phyloP scores from a whole-genome alignment of 2,113 vertebrate genomes.

The Dissostichus mawsoni region DNA sequence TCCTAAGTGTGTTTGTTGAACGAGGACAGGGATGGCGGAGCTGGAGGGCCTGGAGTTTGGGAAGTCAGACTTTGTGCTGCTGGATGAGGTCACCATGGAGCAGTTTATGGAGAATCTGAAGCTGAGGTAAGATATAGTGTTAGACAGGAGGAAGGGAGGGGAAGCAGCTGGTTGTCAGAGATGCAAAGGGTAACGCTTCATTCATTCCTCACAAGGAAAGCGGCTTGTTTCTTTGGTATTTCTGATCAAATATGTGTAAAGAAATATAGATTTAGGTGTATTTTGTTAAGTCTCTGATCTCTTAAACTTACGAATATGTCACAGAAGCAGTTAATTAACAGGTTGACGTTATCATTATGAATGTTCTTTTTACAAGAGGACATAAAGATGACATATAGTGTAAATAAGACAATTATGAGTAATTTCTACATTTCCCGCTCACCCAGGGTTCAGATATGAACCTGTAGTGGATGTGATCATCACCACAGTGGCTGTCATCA shows the following conservation, averaged over 20 bases:
- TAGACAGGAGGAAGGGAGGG: constrained; percentile 23
- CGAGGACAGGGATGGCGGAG: constrained; percentile 87
- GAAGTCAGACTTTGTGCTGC: constrained; percentile 93
- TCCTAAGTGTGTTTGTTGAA: neutral
- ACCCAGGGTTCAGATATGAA: neutral
- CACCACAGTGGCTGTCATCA: neutral
- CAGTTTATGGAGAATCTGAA: constrained; percentile 93
- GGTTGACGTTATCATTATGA: neutral
- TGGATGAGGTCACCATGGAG: constrained; percentile 94
- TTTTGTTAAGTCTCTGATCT: neutral
- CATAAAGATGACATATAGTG: neutral
- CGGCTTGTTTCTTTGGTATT: neutral
- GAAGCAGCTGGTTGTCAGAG: constrained; percentile 27
- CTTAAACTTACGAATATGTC: neutral
- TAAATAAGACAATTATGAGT: constrained; percentile 8
- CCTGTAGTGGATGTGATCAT: constrained; percentile 16
- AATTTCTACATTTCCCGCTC: constrained; percentile 42
- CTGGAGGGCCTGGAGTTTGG: constrained; percentile 90
- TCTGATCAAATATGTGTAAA: neutral
- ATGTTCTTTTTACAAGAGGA: neutral
- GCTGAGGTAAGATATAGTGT: constrained; percentile 85
- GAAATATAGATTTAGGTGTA: neutral
- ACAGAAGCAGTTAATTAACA: neutral
- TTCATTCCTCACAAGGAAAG: neutral
- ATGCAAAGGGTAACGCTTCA: constrained; percentile 3